These are phyloP conservation scores for Cordylochernes scorpioides DNA, from an alignment of 2,888 invertebrate genomes.

Conservation along the genomic window DNA sequence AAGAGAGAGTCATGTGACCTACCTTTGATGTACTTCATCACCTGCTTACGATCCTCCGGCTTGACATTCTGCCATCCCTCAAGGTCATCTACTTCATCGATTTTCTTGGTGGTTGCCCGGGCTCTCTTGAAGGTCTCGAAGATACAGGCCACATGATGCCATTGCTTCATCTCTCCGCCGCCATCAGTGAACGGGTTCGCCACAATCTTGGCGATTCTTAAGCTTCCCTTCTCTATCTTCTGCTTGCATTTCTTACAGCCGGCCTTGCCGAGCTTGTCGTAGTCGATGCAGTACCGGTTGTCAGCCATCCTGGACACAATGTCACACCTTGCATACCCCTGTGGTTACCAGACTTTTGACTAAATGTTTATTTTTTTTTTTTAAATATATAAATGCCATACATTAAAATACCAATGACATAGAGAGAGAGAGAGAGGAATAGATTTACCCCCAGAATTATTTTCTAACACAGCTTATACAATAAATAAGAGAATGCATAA, in stretches of 20 bases:
- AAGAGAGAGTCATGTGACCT: too few species aligned
- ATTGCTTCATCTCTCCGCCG: conserved; percentile 50
- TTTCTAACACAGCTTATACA: too few species aligned
- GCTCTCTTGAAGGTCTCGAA: conserved; percentile 52
- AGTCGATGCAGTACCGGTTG: conserved; percentile 33
- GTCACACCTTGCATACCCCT: too few species aligned
- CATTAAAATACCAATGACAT: too few species aligned
- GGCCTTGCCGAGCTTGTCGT: conserved; percentile 50
- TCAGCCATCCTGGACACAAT: too few species aligned
- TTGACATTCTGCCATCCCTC: conserved; percentile 41
- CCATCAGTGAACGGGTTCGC: conserved; percentile 45
- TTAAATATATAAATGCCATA: too few species aligned
- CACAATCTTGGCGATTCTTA: conserved; percentile 47
- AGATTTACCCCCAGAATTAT: too few species aligned
- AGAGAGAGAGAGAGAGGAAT: too few species aligned
- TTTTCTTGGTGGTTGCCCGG: conserved; percentile 48
- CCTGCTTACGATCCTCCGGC: conserved; percentile 39
- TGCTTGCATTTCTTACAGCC: conserved; percentile 63
- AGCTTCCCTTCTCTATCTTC: conserved; percentile 39
- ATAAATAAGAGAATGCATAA: too few species aligned
- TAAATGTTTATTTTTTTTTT: too few species aligned
- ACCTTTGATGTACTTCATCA: too few species aligned
- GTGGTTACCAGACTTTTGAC: too few species aligned
- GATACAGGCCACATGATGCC: conserved; percentile 51
- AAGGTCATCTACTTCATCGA: conserved; percentile 40